Conservation (phyloP, 2,113 vertebrate species). For the Meles meles region DNA sequence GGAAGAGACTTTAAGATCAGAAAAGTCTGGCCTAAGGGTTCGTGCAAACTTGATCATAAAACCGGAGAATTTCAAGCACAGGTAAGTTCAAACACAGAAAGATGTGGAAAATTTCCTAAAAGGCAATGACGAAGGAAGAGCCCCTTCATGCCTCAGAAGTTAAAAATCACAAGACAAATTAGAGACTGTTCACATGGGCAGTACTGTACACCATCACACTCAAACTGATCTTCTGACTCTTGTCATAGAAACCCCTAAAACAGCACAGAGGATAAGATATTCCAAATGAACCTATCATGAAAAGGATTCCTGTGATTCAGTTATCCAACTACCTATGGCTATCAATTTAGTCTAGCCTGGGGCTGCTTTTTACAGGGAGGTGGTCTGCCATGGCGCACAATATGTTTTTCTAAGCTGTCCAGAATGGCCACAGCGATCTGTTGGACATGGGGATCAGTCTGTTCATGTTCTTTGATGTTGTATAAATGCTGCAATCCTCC, state of each 20-base stretch:
- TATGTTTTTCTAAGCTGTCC: constrained; percentile 94
- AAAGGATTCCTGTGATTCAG: constrained; percentile 73
- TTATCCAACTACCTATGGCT: constrained; percentile 73
- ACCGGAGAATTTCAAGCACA: constrained; percentile 78
- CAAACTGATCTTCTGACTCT: constrained; percentile 55
- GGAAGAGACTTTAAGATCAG: constrained; percentile 69
- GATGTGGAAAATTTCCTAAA: constrained; percentile 76
- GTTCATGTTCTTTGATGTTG: constrained; percentile 88
- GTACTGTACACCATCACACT: constrained; percentile 69
- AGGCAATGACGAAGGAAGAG: constrained; percentile 73
- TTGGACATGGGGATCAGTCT: constrained; percentile 92
- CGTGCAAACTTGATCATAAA: constrained; percentile 78
- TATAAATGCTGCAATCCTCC: constrained; percentile 94
- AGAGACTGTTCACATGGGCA: constrained; percentile 73
- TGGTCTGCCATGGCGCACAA: constrained; percentile 89
- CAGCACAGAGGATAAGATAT: constrained; percentile 68
- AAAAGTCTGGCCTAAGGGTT: constrained; percentile 66
- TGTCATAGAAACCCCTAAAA: constrained; percentile 62
- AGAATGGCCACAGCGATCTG: constrained; percentile 92
- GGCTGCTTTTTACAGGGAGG: constrained; percentile 80
- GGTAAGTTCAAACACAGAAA: constrained; percentile 79
- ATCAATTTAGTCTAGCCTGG: constrained; percentile 82
- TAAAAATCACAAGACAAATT: constrained; percentile 76
- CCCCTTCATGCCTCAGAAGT: constrained; percentile 69
- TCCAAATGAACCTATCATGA: constrained; percentile 77